These are phyloP conservation scores for Hoplias malabaricus DNA, from an alignment of 2,113 vertebrate species.

Conservation along the genomic window DNA sequence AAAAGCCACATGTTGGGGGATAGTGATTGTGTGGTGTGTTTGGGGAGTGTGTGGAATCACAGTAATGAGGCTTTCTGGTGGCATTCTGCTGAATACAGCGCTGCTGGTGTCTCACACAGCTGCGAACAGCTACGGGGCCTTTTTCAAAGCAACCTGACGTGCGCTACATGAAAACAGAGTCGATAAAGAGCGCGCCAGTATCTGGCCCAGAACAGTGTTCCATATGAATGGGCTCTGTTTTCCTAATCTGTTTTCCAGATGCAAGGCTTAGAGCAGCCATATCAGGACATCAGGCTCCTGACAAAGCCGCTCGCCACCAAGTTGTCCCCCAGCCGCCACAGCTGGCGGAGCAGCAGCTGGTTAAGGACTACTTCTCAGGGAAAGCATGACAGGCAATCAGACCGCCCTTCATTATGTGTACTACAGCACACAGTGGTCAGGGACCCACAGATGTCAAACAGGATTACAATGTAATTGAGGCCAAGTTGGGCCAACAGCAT, in stretches of 20 bases:
- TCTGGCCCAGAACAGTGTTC: conserved; percentile 39
- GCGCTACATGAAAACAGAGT: conserved; percentile 25
- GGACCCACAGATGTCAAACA: conserved; percentile 26
- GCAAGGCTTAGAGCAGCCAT: conserved; percentile 30
- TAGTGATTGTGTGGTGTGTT: conserved; percentile 7
- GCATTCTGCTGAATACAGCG: background rate
- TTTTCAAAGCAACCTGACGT: conserved; percentile 34
- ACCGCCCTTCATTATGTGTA: conserved; percentile 31
- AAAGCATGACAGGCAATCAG: conserved; percentile 32
- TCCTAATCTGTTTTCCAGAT: conserved; percentile 53
- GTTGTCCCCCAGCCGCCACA: conserved; percentile 3
- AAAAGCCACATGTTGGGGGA: conserved; percentile 5
- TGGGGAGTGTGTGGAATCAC: background rate
- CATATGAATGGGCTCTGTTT: conserved; percentile 36
- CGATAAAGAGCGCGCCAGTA: conserved; percentile 42
- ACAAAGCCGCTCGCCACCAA: conserved; percentile 13
- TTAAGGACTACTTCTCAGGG: conserved; percentile 39
- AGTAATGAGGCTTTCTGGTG: conserved; percentile 26
- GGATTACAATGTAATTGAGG: conserved; percentile 39
- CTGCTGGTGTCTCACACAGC: conserved; percentile 6
- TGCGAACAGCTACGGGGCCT: conserved; percentile 19
- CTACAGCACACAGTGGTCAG: conserved; percentile 5
- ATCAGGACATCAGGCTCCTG: conserved; percentile 45
- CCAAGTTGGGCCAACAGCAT: conserved; percentile 18
- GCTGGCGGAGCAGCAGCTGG: conserved; percentile 23